These are phyloP conservation scores for Nerophis lumbriciformis DNA, from an alignment of 2,113 vertebrate genomes.

Conservation along the genomic window DNA sequence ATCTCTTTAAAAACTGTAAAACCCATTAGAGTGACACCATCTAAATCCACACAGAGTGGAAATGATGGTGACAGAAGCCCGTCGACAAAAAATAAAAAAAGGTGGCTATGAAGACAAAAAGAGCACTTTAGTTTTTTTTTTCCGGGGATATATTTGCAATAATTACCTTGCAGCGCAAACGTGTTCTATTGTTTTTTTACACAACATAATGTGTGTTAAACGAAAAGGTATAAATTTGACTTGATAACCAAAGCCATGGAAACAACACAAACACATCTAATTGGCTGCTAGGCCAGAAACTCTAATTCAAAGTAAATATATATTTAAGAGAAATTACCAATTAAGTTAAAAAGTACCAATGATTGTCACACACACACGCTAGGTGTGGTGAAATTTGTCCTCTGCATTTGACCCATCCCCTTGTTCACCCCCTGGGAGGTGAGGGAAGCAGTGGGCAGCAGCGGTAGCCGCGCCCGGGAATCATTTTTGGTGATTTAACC, in stretches of 20 bases:
- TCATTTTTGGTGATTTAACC: too few species aligned
- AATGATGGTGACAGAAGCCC: conserved; percentile 43
- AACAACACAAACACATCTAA: conserved; percentile 60
- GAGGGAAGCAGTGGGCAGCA: too few species aligned
- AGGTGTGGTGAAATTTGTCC: too few species aligned
- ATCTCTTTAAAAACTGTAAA: conserved; percentile 75
- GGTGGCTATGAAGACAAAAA: conserved; percentile 14
- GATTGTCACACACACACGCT: too few species aligned
- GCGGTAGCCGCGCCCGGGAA: too few species aligned
- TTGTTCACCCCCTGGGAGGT: too few species aligned
- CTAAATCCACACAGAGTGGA: conserved; percentile 54
- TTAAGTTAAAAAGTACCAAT: too few species aligned
- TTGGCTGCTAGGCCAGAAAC: conserved; percentile 24
- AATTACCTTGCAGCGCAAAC: conserved; percentile 54
- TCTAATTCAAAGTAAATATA: too few species aligned
- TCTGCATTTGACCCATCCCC: too few species aligned
- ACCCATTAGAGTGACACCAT: conserved; percentile 73
- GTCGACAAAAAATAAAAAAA: conserved; percentile 12
- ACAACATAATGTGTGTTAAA: conserved; percentile 59
- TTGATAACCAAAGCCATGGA: conserved; percentile 50
- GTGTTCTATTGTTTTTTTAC: conserved; percentile 47
- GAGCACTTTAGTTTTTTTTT: conserved; percentile 49
- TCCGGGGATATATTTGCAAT: conserved; percentile 50
- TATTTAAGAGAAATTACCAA: too few species aligned
- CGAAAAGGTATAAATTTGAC: conserved; percentile 51